phyloP scores from a whole-genome alignment of 2,113 vertebrate genomes.

The Martes martes region DNA sequence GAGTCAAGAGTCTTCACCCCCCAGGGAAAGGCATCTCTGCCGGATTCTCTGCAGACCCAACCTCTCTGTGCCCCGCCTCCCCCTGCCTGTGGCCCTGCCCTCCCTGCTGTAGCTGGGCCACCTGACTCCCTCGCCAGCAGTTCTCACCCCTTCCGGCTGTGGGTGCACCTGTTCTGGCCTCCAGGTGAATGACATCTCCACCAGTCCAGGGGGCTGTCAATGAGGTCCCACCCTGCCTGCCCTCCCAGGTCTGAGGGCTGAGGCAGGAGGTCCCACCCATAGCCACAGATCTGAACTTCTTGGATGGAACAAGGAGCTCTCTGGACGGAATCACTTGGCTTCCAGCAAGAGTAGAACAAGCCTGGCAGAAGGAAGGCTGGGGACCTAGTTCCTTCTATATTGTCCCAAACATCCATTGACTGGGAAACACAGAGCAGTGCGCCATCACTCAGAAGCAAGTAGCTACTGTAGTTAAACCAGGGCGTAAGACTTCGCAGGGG shows the following conservation, averaged over 20 bases:
- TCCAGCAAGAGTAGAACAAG: accelerated
- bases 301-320: accelerated
- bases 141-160: background rate
- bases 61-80: background rate
- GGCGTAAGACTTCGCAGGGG: accelerated
- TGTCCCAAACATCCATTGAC: accelerated
- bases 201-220: accelerated
- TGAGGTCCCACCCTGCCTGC: accelerated
- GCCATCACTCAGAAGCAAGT: accelerated
- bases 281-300: accelerated
- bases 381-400: accelerated
- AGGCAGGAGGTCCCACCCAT: background rate
- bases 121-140: accelerated
- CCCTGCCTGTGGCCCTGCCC: accelerated
- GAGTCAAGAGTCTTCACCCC: accelerated
- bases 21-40: accelerated
- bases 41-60: accelerated
- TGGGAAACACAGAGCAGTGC: accelerated
- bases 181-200: background rate
- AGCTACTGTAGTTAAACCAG: accelerated
- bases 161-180: too few species aligned
- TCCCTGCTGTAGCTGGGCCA: accelerated
- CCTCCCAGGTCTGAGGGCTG: background rate
- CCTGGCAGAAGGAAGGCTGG: accelerated
- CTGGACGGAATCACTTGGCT: accelerated